Base-by-base conservation (phyloP, 2,888 invertebrate genomes). In the Strigamia maritima region DNA sequence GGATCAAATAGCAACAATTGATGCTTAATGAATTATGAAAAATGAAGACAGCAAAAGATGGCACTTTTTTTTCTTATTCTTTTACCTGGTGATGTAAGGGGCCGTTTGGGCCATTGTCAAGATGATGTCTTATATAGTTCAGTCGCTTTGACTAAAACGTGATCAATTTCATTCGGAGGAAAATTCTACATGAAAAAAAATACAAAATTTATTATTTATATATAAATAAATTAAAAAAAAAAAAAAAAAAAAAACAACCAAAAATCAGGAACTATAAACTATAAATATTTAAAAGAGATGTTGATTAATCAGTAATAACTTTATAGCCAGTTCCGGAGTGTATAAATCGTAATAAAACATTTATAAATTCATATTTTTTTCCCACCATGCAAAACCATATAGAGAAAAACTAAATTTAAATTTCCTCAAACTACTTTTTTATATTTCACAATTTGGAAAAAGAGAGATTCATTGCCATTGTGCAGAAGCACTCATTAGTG, bases 11-110 rank as follows among this genome's bases (percentile, higher is more conserved):
- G 60, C 60, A 60, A 60, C 60, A 60, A 60, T 60, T 19, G 60
- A 19, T 60, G 60, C 22, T 60, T 60, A 60, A 60, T 60, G 60
- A 60, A 60, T 60, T 60, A 60, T 60, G 60, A 60, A 60, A 60
- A 60, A 60, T 60, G 60, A 19, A 60, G 60, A 60, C 19, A 60
- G 16, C 60, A 31, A 60, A 60, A 60, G 60, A 60, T 60, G 60
- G 60, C 60, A 60, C 60, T n/a, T 60, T 60, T 60, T 60, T 38
- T 38, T 38, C 7, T 38, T 38, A 6, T 38, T 38, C 10, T 10
- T 16, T 44, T 44, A 44, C 40, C 40, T 44, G 40, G 16, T 44
- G 40, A 44, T 44, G 40, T 44, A 44, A 44, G 40, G 16, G 40
- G 40, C 16, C 40, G 40, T 44, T 44, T 44, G 40, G 40, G 40